phyloP scores from a whole-genome alignment of 2,888 invertebrate species.

The Agrotis clavis region DNA sequence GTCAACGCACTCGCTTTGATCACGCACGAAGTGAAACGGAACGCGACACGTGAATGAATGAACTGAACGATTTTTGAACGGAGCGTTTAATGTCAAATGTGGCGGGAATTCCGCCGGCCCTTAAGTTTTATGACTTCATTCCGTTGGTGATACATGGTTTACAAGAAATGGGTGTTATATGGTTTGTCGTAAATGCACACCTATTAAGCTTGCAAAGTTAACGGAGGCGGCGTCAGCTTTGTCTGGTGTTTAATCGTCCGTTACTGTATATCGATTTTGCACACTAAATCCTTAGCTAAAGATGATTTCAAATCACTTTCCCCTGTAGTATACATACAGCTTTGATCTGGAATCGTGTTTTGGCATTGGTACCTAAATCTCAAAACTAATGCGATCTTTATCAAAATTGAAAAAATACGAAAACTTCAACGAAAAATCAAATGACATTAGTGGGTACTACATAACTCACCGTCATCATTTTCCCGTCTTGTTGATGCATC shows the following conservation, averaged over 20 bases:
- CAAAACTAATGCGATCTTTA: too few relatives aligned
- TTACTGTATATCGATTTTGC: too few relatives aligned
- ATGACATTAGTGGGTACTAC: too few relatives aligned
- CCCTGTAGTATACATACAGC: too few relatives aligned
- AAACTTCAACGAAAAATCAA: too few relatives aligned
- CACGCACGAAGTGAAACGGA: slow-evolving; percentile 84
- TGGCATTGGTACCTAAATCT: too few relatives aligned
- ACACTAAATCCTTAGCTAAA: too few relatives aligned
- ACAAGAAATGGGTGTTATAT: slow-evolving; percentile 32
- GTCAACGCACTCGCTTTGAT: slow-evolving; percentile 87
- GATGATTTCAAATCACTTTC: too few relatives aligned
- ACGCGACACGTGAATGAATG: slow-evolving; percentile 76
- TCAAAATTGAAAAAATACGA: too few relatives aligned
- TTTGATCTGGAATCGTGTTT: too few relatives aligned
- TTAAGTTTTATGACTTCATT: slow-evolving; percentile 69
- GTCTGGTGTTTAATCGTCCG: neutral
- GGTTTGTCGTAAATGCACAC: slow-evolving; percentile 29
- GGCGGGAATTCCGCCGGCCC: slow-evolving; percentile 75
- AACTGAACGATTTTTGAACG: slow-evolving; percentile 84
- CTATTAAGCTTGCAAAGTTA: slow-evolving; percentile 17
- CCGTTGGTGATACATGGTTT: slow-evolving; percentile 48
- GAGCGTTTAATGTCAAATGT: slow-evolving; percentile 86
- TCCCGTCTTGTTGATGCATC: too few relatives aligned
- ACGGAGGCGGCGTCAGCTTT: neutral
- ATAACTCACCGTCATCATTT: too few relatives aligned